Percentiles rank a stretch among this genome's conserved stretches.
Evolutionary conservation across 1,140 invertebrate genomes (phyloP).

Genomic region (Apis mellifera): Amel_HAv3.1 CM009931.2:19439501-19440000

Average conservation of each 20-base stretch:
- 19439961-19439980: conserved; percentile 32
- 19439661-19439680: conserved; percentile 98
- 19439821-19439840: conserved; percentile 77
- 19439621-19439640: conserved; percentile 83
- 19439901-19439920: conserved; percentile 68
- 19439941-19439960: conserved; percentile 55
- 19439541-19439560: conserved; percentile 79
- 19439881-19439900: conserved; percentile 76
- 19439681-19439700: conserved; percentile 93
- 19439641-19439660: conserved; percentile 91
- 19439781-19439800: conserved; percentile 80
- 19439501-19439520: conserved; percentile 74
- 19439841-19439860: conserved; percentile 78
- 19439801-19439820: conserved; percentile 80
- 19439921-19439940: conserved; percentile 62
- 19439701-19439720: conserved; percentile 96
- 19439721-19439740: conserved; percentile 88
- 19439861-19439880: conserved; percentile 78
- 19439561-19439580: conserved; percentile 82
- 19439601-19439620: conserved; percentile 82
- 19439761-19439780: conserved; percentile 79
- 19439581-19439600: conserved; percentile 80
- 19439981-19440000: conserved; percentile 55
- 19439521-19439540: conserved; percentile 76
- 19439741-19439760: conserved; percentile 78